These are phyloP conservation scores for Synanthedon myopaeformis DNA, from an alignment of 2,888 invertebrate species.

Conservation along the genomic window DNA sequence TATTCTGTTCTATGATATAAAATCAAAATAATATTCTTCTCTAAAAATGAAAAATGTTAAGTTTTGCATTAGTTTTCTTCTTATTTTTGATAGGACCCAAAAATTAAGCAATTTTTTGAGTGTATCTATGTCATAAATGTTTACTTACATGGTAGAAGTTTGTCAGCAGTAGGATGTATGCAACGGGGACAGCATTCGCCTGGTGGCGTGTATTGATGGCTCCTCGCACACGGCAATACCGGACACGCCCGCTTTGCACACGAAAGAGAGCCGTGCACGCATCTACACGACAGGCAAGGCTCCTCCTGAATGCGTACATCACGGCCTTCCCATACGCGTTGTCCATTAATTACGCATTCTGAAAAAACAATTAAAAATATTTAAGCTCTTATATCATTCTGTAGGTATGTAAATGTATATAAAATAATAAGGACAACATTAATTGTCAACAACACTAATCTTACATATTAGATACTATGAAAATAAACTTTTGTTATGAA, in stretches of 20 bases:
- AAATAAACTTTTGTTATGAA: no score
- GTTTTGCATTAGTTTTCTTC: no score
- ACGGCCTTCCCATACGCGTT: conserved; percentile 82
- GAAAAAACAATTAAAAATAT: conserved; percentile 22
- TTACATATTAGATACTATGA: no score
- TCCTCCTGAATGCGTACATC: conserved; percentile 86
- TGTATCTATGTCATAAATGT: neutral
- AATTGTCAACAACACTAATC: no score
- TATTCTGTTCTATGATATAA: no score
- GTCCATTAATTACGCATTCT: conserved; percentile 88
- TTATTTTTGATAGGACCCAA: no score
- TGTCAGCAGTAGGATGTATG: conserved; percentile 57
- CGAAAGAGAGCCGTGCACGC: conserved; percentile 76
- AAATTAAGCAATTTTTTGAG: neutral
- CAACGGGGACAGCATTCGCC: conserved; percentile 84
- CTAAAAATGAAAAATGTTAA: no score
- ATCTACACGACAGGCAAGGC: conserved; percentile 87
- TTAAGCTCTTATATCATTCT: neutral
- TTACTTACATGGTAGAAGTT: conserved; percentile 55
- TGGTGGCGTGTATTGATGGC: conserved; percentile 75
- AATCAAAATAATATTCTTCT: no score
- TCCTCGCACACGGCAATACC: conserved; percentile 83
- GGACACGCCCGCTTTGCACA: conserved; percentile 91
- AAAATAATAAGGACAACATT: neutral
- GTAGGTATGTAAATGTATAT: neutral